These are phyloP conservation scores for Eupithecia tripunctaria DNA, from an alignment of 2,888 invertebrate genomes.

Conservation along the genomic window DNA sequence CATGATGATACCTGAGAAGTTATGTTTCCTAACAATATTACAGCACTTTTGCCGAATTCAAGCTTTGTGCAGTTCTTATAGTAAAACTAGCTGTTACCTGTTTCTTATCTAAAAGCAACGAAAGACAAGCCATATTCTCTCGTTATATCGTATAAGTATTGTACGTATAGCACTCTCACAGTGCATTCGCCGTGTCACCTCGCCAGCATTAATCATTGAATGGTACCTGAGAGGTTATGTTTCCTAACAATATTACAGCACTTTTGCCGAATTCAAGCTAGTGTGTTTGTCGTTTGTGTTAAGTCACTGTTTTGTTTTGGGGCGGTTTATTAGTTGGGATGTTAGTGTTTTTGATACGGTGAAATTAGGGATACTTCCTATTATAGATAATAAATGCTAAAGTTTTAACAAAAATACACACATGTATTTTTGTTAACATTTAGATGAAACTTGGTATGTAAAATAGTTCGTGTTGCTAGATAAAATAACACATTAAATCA, in stretches of 20 bases:
- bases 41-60: conserved; percentile 64
- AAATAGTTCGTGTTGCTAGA: no score
- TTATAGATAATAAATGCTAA: neutral
- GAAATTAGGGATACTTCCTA: conserved; percentile 3
- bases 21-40: conserved; percentile 70
- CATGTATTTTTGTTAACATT: no score
- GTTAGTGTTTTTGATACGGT: neutral
- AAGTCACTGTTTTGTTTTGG: conserved; percentile 52
- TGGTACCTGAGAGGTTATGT: conserved; percentile 74
- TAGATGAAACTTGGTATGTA: no score
- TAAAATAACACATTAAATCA: no score
- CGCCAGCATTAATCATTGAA: conserved; percentile 75
- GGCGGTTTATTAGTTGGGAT: conserved; percentile 5
- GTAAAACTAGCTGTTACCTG: neutral
- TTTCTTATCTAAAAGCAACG: neutral
- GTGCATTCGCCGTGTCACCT: conserved; percentile 70
- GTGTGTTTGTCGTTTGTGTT: conserved; percentile 48
- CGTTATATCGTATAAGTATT: conserved; percentile 26
- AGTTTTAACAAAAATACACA: no score
- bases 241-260: conserved; percentile 69
- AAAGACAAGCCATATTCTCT: conserved; percentile 32
- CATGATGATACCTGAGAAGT: conserved; percentile 75
- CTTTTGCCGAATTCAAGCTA: conserved; percentile 59
- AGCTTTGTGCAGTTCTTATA: conserved; percentile 22
- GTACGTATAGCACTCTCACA: conserved; percentile 43